Percentiles rank a stretch among this genome's conserved stretches.
These are phyloP conservation scores for Ursus arctos DNA, from an alignment of 2,113 vertebrate species.

Conservation along the genomic window DNA sequence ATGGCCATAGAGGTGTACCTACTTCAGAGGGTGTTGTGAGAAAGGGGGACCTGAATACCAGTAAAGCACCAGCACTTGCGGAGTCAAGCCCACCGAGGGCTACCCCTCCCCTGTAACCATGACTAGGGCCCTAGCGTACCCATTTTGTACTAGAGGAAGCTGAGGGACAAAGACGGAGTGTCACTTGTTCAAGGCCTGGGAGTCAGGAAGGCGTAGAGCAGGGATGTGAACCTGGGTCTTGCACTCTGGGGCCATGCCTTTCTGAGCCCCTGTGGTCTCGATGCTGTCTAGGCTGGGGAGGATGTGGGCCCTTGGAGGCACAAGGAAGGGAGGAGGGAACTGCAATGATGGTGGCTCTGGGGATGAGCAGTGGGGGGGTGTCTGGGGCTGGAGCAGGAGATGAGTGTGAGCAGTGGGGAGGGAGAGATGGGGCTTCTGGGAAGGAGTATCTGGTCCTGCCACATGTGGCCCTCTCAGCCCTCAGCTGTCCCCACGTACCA, in stretches of 20 bases:
- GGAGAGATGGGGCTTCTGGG: neutral
- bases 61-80: fast-evolving
- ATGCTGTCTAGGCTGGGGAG: neutral
- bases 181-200: neutral
- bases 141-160: neutral
- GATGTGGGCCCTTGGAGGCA: neutral
- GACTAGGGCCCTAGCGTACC: neutral
- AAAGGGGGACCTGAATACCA: too few species aligned
- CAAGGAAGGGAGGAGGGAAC: neutral
- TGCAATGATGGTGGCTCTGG: neutral
- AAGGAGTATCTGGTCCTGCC: neutral
- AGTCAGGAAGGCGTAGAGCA: neutral
- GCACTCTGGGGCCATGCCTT: neutral
- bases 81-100: neutral
- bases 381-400: neutral
- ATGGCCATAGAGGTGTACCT: neutral
- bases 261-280: neutral
- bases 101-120: too few species aligned
- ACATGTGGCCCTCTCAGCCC: neutral
- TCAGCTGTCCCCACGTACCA: neutral
- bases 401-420: neutral
- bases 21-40: neutral
- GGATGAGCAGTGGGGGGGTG: neutral
- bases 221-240: neutral
- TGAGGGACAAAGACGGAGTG: neutral